A percentile compares a stretch with the other conserved stretches of the same genome.
phyloP scores from a whole-genome alignment of 1,140 invertebrate species.

The Trialeurodes vaporariorum region DNA sequence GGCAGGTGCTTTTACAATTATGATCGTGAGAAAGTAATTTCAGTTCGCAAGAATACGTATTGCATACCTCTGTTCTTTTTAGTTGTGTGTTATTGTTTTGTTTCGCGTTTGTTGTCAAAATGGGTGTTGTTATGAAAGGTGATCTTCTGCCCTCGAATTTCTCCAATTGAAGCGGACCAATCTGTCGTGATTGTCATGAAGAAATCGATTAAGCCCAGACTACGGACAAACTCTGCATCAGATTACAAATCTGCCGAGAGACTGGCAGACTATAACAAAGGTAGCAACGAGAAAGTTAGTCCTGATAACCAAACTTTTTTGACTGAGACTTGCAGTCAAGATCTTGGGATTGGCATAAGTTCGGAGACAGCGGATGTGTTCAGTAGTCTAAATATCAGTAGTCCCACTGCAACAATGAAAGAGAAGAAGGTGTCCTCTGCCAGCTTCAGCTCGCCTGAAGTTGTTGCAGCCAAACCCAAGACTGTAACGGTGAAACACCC shows the following conservation, averaged over 20 bases:
- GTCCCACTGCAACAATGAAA: background rate
- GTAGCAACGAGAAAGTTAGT: background rate
- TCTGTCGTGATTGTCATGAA: background rate
- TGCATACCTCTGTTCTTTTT: background rate
- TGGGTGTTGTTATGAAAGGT: background rate
- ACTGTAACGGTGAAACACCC: slow-evolving; percentile 89
- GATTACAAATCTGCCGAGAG: background rate
- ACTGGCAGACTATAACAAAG: background rate
- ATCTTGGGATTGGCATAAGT: background rate
- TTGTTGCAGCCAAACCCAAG: slow-evolving; percentile 38
- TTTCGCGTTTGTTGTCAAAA: background rate
- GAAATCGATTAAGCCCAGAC: background rate
- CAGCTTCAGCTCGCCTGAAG: background rate
- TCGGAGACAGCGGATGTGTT: background rate
- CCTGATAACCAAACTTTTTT: background rate
- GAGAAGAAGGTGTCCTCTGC: background rate
- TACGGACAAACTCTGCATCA: background rate
- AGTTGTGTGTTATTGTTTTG: slow-evolving; percentile 1
- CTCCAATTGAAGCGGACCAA: background rate
- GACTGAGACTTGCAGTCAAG: background rate
- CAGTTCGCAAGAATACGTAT: background rate
- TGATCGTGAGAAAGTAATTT: background rate
- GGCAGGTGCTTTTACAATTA: background rate
- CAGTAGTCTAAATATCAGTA: background rate
- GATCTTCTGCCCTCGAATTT: background rate